Percentiles rank a stretch among this genome's conserved stretches.
These are phyloP conservation scores for Mallotus villosus DNA, from an alignment of 2,797 vertebrate genomes.

Conservation along the genomic window DNA sequence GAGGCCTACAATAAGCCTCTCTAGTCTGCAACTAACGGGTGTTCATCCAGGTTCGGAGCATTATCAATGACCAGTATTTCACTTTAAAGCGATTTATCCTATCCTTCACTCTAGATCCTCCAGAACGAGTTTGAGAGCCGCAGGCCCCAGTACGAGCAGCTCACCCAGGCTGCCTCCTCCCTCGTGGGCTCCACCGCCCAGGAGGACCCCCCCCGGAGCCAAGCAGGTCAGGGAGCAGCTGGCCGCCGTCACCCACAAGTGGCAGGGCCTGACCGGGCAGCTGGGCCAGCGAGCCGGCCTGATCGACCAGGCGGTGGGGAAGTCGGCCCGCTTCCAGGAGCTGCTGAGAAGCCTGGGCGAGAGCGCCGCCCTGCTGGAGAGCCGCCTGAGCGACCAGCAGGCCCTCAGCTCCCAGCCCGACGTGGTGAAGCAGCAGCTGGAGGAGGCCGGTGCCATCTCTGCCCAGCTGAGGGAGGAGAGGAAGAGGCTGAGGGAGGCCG, in stretches of 20 bases:
- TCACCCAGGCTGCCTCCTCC: constrained; percentile 79
- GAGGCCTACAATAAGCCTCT: no score
- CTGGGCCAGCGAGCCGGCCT: constrained; percentile 83
- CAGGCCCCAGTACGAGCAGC: constrained; percentile 88
- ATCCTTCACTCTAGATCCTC: constrained; percentile 80
- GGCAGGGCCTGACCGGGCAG: constrained; percentile 86
- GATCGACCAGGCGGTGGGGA: constrained; percentile 87
- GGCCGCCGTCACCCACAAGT: constrained; percentile 83
- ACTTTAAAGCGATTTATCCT: no score
- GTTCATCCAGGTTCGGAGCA: no score
- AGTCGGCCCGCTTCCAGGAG: constrained; percentile 87
- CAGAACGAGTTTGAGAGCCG: constrained; percentile 95
- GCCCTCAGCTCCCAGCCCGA: constrained; percentile 83
- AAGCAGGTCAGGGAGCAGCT: constrained; percentile 82
- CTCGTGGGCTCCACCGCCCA: constrained; percentile 82
- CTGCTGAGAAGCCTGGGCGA: constrained; percentile 81
- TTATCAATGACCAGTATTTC: no score
- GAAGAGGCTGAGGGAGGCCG: constrained; percentile 82
- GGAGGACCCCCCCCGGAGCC: constrained; percentile 77
- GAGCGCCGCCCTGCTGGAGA: constrained; percentile 78
- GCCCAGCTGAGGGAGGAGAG: constrained; percentile 83
- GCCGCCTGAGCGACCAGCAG: constrained; percentile 77
- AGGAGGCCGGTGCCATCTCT: constrained; percentile 81
- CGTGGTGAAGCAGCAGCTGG: constrained; percentile 88
- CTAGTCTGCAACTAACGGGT: no score